A percentile compares a stretch with the other conserved stretches of the same genome.
phyloP scores from a whole-genome alignment of 2,888 invertebrate species.

The Chrysopilus asiliformis region DNA sequence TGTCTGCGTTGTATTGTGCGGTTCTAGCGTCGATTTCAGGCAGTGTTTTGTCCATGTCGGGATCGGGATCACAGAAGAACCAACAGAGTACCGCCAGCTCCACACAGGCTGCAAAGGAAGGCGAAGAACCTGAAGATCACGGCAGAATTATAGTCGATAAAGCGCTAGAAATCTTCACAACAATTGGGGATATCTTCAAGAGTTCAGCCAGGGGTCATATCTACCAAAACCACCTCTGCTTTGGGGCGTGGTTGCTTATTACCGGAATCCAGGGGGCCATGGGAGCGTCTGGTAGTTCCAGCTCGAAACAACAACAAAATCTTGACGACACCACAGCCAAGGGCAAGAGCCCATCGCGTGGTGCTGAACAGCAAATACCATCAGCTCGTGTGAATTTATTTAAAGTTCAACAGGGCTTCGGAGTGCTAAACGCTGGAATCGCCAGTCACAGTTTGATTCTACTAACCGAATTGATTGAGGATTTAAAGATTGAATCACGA shows the following conservation, averaged over 20 bases:
- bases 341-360: constrained; percentile 27
- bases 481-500: constrained; percentile 33
- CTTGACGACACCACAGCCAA: constrained; percentile 24
- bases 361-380: constrained; percentile 39
- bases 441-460: constrained; percentile 73
- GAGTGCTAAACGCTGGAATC: constrained; percentile 78
- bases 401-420: constrained; percentile 71
- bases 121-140: constrained; percentile 69
- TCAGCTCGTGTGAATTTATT: constrained; percentile 51
- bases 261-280: constrained; percentile 77
- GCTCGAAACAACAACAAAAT: constrained; percentile 31
- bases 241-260: constrained; percentile 77
- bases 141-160: constrained; percentile 78
- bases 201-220: constrained; percentile 74
- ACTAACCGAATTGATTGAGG: constrained; percentile 32
- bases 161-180: constrained; percentile 71
- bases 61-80: constrained; percentile 44
- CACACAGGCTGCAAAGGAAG: constrained; percentile 29
- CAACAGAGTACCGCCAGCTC: constrained; percentile 18
- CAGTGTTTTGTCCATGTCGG: constrained; percentile 44
- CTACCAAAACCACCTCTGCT: constrained; percentile 78
- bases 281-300: constrained; percentile 49
- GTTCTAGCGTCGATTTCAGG: constrained; percentile 55
- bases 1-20: constrained; percentile 71
- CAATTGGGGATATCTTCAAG: constrained; percentile 66